These are phyloP conservation scores for Cairina moschata DNA, from an alignment of 2,113 vertebrate genomes.

Conservation along the genomic window DNA sequence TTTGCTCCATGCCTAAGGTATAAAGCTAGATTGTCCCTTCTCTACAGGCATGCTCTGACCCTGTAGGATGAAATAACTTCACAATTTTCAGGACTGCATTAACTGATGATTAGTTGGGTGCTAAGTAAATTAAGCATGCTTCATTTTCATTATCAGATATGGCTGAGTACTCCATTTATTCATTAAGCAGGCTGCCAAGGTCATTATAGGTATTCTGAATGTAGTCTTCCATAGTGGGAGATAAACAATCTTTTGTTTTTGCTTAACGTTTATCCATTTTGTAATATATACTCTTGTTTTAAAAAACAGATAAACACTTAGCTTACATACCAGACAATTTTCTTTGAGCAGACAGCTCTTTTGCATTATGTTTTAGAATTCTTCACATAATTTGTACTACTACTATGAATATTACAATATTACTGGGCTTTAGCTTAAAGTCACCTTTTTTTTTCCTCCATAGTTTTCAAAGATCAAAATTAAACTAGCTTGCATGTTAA, in stretches of 20 bases:
- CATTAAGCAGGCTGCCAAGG: conserved; percentile 72
- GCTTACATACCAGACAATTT: background rate
- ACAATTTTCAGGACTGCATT: conserved; percentile 79
- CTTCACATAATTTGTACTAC: background rate
- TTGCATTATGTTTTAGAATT: background rate
- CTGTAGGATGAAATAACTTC: conserved; percentile 80
- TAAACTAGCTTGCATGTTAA: background rate
- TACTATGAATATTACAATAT: background rate
- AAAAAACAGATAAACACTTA: background rate
- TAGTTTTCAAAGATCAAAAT: background rate
- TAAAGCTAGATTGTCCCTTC: background rate
- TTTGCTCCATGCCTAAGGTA: background rate
- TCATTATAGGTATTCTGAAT: background rate
- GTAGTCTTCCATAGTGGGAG: background rate
- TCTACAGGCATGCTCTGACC: background rate
- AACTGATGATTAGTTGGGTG: conserved; percentile 79
- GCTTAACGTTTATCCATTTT: background rate
- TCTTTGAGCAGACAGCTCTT: background rate
- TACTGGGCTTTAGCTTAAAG: background rate
- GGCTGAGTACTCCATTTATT: conserved; percentile 80
- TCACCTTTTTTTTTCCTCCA: background rate
- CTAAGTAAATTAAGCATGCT: conserved; percentile 81
- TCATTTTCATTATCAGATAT: conserved; percentile 80
- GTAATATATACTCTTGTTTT: background rate
- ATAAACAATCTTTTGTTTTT: background rate